Evolutionary conservation across 2,797 vertebrate genomes (phyloP).

Genomic region (Gymnothorax reevesii): DNA sequence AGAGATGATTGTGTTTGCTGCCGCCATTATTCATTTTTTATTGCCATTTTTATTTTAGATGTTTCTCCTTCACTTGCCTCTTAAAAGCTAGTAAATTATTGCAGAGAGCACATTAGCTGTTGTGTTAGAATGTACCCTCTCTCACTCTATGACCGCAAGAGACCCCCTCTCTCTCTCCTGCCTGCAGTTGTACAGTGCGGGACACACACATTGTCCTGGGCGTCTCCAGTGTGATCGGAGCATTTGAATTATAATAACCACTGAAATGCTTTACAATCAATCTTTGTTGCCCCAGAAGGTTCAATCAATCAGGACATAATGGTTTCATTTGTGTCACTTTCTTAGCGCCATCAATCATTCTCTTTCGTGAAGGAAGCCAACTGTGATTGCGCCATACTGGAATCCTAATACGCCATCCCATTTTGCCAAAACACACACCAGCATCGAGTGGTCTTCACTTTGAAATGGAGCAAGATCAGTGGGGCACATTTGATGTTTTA

Average conservation of each 20-base stretch:
- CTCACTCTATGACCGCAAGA: background rate
- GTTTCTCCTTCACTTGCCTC: background rate
- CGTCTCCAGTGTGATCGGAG: constrained; percentile 36
- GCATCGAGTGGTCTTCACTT: background rate
- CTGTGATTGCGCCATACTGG: constrained; percentile 57
- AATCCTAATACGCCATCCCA: constrained; percentile 48
- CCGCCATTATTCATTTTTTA: background rate
- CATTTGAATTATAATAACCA: constrained; percentile 28
- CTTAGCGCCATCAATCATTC: constrained; percentile 66
- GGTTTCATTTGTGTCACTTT: constrained; percentile 66
- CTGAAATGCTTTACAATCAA: constrained; percentile 55
- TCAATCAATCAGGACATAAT: constrained; percentile 69
- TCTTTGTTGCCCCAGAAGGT: constrained; percentile 61
- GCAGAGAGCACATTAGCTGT: background rate
- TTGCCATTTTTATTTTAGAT: background rate
- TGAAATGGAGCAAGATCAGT: background rate
- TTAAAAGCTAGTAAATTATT: background rate
- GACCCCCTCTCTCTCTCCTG: background rate
- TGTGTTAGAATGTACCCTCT: background rate
- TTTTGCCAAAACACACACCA: constrained; percentile 23
- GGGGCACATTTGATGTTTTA: background rate
- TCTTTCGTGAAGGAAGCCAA: constrained; percentile 46
- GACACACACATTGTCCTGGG: constrained; percentile 15
- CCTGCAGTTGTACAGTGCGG: background rate
- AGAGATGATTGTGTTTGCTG: background rate